These are phyloP conservation scores for Tachina lurida DNA, from an alignment of 2,888 invertebrate species.

Conservation along the genomic window DNA sequence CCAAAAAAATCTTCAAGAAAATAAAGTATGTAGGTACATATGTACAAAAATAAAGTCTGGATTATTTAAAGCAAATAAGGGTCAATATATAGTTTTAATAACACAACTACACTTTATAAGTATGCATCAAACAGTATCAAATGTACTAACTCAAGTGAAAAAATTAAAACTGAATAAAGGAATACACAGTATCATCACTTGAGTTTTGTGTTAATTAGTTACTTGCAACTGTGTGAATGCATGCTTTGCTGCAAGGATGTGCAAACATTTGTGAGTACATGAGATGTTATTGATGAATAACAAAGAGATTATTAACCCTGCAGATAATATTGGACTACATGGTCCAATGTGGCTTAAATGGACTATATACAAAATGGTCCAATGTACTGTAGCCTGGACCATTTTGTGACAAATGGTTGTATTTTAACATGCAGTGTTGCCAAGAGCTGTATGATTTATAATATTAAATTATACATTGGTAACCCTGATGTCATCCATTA, in stretches of 20 bases:
- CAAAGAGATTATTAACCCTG: slow-evolving; percentile 16
- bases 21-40: no score
- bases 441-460: no score
- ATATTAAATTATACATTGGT: no score
- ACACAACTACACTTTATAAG: slow-evolving; percentile 33
- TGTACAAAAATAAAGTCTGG: not conserved
- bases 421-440: no score
- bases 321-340: no score
- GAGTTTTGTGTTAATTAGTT: no score
- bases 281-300: slow-evolving; percentile 33
- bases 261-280: not conserved
- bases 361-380: no score
- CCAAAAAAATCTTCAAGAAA: not conserved
- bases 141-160: not conserved
- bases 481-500: no score
- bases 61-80: slow-evolving; percentile 26
- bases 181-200: not conserved
- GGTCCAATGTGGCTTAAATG: no score
- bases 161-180: not conserved
- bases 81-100: slow-evolving; percentile 41
- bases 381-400: no score
- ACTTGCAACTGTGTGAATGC: no score
- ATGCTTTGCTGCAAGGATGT: not conserved
- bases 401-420: no score
- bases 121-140: not conserved